These are phyloP conservation scores for Drosophila tropicalis DNA, from an alignment of 1,140 invertebrate genomes.

Conservation along the genomic window DNA sequence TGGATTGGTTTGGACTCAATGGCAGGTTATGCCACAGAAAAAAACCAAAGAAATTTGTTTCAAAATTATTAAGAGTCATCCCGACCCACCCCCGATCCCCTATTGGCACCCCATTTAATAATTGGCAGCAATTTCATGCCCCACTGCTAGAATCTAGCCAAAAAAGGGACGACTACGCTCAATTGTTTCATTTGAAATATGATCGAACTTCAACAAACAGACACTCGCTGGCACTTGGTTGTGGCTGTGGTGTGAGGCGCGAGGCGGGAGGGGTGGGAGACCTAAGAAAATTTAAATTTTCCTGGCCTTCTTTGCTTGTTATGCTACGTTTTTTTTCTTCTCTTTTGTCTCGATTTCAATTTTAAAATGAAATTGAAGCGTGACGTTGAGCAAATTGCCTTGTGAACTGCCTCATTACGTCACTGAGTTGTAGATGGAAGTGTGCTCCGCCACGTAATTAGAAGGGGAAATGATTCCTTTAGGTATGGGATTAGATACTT, in stretches of 20 bases:
- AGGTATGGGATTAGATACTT: conserved; percentile 46
- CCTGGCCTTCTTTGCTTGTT: conserved; percentile 8
- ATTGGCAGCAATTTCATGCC: conserved; percentile 72
- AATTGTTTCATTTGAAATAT: conserved; percentile 76
- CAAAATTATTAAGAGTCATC: conserved; percentile 38
- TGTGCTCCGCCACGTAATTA: conserved; percentile 51
- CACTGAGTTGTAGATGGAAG: conserved; percentile 57
- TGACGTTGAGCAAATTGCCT: conserved; percentile 69
- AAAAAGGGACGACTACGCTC: conserved; percentile 45
- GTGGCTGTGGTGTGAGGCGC: neutral
- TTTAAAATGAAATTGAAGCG: conserved; percentile 65
- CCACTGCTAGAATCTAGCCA: conserved; percentile 24
- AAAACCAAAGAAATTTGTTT: conserved; percentile 3
- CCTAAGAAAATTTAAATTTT: conserved; percentile 36
- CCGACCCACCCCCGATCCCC: neutral
- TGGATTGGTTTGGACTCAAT: conserved; percentile 47
- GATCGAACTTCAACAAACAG: conserved; percentile 54
- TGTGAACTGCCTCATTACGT: conserved; percentile 68
- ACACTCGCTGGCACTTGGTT: conserved; percentile 11
- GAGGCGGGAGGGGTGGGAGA: neutral
- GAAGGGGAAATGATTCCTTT: conserved; percentile 41
- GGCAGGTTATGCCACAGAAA: conserved; percentile 60
- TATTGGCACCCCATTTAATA: conserved; percentile 19
- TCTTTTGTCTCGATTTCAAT: conserved; percentile 54
- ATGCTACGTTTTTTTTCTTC: conserved; percentile 1